These are phyloP conservation scores for Diplolepis rosae DNA, from an alignment of 2,888 invertebrate genomes.

Conservation along the genomic window DNA sequence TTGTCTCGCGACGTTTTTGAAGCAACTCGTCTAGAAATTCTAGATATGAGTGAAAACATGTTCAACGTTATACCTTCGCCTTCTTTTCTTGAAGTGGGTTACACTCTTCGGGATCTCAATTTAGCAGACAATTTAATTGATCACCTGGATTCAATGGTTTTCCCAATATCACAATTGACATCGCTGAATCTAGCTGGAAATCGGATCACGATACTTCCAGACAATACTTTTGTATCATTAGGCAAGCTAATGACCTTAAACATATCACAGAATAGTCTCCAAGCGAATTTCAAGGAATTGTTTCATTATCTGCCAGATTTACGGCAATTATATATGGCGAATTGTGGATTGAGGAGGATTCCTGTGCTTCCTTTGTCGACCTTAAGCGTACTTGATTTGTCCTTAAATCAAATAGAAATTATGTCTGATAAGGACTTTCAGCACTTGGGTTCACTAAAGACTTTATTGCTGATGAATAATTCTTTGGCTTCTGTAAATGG, in stretches of 20 bases:
- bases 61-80: constrained; percentile 87
- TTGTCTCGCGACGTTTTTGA: constrained; percentile 86
- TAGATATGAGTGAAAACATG: constrained; percentile 87
- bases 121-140: constrained; percentile 87
- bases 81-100: constrained; percentile 85
- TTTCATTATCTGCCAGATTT: constrained; percentile 90
- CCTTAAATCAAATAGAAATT: constrained; percentile 82
- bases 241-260: constrained; percentile 86
- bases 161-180: constrained; percentile 86
- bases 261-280: constrained; percentile 85
- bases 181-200: constrained; percentile 87
- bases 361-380: constrained; percentile 86
- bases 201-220: constrained; percentile 88
- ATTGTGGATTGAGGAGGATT: constrained; percentile 84
- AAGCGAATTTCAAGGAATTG: constrained; percentile 86
- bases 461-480: constrained; percentile 86
- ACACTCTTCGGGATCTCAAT: constrained; percentile 85
- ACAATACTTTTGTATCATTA: constrained; percentile 90
- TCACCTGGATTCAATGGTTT: constrained; percentile 90
- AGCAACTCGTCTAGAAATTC: constrained; percentile 85
- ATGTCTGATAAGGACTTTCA: constrained; percentile 82
- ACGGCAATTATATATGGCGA: constrained; percentile 84
- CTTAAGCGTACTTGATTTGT: constrained; percentile 86
- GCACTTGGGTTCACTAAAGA: constrained; percentile 82
- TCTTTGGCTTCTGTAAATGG: constrained; percentile 84